Conservation (phyloP, 2,888 invertebrate species). For the Drosophila eohydei region DNA sequence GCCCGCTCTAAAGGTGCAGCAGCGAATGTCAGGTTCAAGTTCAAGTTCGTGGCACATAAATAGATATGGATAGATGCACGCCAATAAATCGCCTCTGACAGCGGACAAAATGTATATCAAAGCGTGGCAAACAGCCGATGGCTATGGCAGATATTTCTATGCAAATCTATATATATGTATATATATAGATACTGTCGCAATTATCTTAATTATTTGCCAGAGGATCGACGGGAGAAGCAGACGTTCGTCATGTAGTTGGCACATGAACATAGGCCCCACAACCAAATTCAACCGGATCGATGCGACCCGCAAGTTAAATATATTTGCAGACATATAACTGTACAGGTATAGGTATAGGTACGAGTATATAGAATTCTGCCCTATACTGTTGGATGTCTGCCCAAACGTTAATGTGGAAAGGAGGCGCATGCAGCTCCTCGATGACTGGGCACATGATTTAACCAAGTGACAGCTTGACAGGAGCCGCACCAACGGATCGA, state of each 20-base stretch:
- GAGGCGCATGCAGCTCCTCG: slow-evolving; percentile 3
- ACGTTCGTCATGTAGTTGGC: slow-evolving; percentile 45
- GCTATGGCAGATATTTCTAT: neutral
- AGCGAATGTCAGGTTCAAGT: slow-evolving; percentile 71
- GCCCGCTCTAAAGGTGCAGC: slow-evolving; percentile 1
- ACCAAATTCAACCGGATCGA: slow-evolving; percentile 69
- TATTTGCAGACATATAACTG: neutral
- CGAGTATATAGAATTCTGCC: slow-evolving; percentile 38
- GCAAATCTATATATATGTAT: slow-evolving; percentile 1
- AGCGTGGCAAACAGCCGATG: slow-evolving; percentile 27
- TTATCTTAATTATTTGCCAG: slow-evolving; percentile 67
- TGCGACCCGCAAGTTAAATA: slow-evolving; percentile 39
- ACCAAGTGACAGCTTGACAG: slow-evolving; percentile 37
- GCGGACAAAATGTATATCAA: slow-evolving; percentile 40
- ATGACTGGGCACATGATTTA: slow-evolving; percentile 39
- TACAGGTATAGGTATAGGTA: slow-evolving; percentile 3
- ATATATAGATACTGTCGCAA: slow-evolving; percentile 38
- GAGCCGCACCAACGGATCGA: slow-evolving; percentile 44
- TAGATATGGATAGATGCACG: slow-evolving; percentile 16
- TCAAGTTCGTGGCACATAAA: slow-evolving; percentile 35
- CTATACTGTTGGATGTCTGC: slow-evolving; percentile 70
- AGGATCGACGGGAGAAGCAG: slow-evolving; percentile 11
- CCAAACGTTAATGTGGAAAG: slow-evolving; percentile 34
- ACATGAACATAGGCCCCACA: slow-evolving; percentile 43
- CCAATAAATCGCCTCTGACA: slow-evolving; percentile 57